Evolutionary conservation across 2,888 invertebrate species (phyloP), one percentile per base, ranked within the genome.

Genomic region (Aphrophora alni): DNA sequence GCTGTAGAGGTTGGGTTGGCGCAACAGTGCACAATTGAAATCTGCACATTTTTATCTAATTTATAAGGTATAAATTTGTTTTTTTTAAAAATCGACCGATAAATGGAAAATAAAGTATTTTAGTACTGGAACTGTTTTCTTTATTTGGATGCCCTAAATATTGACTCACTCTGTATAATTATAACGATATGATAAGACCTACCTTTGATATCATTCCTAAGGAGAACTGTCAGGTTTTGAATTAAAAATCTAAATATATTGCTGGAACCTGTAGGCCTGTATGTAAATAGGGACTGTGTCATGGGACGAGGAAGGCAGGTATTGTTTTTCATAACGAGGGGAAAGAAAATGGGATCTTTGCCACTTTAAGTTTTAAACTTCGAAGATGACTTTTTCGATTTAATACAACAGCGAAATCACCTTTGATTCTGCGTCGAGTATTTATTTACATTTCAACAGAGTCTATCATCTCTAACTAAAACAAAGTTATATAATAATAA

Each of bases 161-260:
- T 33, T 33, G 33, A n/a, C n/a, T n/a, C n/a, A n/a, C n/a, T 33
- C 33, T 3, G 8, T 5, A 33, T 3, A 33, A 33, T 33, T 33
- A 5, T 8, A 3, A 8, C 3, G 8, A 33, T 33, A 33, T 8
- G 33, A 3, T 3, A 8, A 33, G 33, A 33, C 33, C 44, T 14
- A 10, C 8, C 17, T 44, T 17, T 44, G 44, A 44, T 44, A 44
- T 44, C 17, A 44, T 44, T n/a, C 59, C 21, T 21, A 59, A 59
- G 78, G 68, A 79, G 74, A 74, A 74, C 78, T 79, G 78, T 79
- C 78, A 74, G 78, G 78, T 74, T 73, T 79, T 79, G 78, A 79
- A 79, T 79, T 79, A 79, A 79, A 79, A 79, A 79, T 79, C 78
- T 74, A 79, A 79, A 79, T 79, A 79, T 79, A 79, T 79, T 79